Base-by-base conservation (phyloP, 2,797 vertebrate species). In the Pangasius mekongensis region DNA sequence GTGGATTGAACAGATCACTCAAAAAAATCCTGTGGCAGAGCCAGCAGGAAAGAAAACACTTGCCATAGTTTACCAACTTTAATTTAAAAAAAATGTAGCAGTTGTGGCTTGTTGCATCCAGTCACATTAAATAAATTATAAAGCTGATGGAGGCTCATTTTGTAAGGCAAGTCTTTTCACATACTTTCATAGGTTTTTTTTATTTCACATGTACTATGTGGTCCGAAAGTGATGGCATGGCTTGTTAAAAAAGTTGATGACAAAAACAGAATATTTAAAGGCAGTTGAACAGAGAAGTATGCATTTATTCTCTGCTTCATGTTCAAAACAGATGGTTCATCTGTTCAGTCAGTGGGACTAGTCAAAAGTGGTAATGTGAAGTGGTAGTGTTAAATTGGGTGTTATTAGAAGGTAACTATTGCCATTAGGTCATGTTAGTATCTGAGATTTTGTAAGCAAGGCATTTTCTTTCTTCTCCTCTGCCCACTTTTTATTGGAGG, bases 261-360 rank as follows among this genome's bases (percentile, higher is more conserved):
- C 67, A 71, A 71, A 71, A 71, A 71, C 67, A 36, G 52, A 54
- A 56, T 71, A 71, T 71, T 39, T 71, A 71, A 71, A 36, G 54
- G 54, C 54, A 56, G 16, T 20, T 71, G 2, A 43, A 9, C 33
- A 71, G 36, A 73, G 30, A 67, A 5, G 66, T 67, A 33, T 20
- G 67, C 16, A 69, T 69, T 69, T 69, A 69, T 67, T 30, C n/a
- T 30, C n/a, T 69, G 67, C 67, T 36, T 69, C 33, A 69, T 36
- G 30, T 36, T 69, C 16, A 69, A 69, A 36, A 20, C 33, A 69
- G 33, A 69, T 36, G 33, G 16, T 3, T 67, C 13, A 18, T 69
- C 14, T 36, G 0, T 69, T 69, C 11, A 11, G 1, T 74, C 39
- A 74, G 71, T 74, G 71, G 10, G 22, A 27, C 43, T 49, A 24